A percentile compares a stretch with the other conserved stretches of the same genome.
Evolutionary conservation across 2,888 invertebrate species (phyloP).

Genomic region (Protonemura montana): DNA sequence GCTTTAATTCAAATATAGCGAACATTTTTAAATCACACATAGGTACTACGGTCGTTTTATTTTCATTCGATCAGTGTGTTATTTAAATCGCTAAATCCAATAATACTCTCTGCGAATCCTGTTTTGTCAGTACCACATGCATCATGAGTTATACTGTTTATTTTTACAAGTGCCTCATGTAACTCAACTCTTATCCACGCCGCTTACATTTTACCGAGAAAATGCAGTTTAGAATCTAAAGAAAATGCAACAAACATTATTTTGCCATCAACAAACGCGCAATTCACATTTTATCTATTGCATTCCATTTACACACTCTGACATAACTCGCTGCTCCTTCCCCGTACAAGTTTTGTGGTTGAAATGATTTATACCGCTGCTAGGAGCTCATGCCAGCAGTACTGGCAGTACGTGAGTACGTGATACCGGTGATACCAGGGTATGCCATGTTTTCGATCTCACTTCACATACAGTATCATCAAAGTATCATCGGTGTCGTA

Average conservation of each 20-base stretch:
- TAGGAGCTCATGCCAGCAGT: neutral
- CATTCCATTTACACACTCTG: slow-evolving; percentile 15
- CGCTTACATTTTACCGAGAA: slow-evolving; percentile 14
- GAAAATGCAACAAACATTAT: neutral
- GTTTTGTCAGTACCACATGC: neutral
- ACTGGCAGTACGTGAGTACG: neutral
- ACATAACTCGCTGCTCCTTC: slow-evolving; percentile 8
- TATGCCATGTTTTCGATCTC: neutral
- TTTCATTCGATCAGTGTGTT: slow-evolving; percentile 13
- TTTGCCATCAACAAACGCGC: slow-evolving; percentile 13
- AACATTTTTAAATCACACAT: neutral
- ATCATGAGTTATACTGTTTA: slow-evolving; percentile 1
- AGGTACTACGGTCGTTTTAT: neutral
- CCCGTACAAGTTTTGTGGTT: slow-evolving; percentile 1
- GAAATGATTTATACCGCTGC: neutral
- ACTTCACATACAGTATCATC: no score
- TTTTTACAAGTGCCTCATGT: neutral
- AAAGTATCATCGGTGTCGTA: no score
- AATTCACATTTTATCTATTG: neutral
- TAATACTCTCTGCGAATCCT: slow-evolving; percentile 3
- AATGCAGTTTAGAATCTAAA: neutral
- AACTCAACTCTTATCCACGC: neutral
- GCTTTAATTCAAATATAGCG: neutral
- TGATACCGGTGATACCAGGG: neutral
- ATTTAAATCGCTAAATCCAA: slow-evolving; percentile 9